phyloP scores from a whole-genome alignment of 2,797 vertebrate species.

The Halcyon badia region DNA sequence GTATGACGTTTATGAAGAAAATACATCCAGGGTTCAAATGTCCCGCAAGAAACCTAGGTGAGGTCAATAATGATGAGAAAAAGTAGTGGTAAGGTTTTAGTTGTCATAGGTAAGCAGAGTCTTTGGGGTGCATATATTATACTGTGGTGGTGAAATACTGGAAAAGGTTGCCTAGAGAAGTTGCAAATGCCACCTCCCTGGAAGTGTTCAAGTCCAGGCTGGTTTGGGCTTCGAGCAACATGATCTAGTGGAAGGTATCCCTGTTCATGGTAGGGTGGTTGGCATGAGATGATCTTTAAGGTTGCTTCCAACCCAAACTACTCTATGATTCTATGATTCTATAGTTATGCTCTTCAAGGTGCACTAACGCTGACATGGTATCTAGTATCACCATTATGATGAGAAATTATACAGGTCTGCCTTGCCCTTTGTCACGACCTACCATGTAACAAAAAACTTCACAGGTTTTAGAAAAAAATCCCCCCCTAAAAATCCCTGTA shows the following conservation, averaged over 20 bases:
- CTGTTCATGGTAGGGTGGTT: no score
- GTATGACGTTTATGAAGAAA: accelerated
- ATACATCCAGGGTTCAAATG: background rate
- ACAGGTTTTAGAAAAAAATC: background rate
- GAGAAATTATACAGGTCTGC: background rate
- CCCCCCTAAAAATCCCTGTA: accelerated
- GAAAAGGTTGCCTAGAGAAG: background rate
- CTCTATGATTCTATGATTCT: background rate
- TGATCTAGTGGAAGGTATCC: no score
- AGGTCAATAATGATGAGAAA: background rate
- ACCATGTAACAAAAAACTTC: background rate
- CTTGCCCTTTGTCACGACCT: background rate
- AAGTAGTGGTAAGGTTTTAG: background rate
- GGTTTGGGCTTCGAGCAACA: background rate
- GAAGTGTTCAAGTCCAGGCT: background rate
- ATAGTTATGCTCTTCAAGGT: background rate
- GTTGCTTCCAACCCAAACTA: background rate
- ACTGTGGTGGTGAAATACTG: background rate
- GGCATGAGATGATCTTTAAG: no score
- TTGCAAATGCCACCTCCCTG: background rate
- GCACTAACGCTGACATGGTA: background rate
- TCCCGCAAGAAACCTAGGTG: background rate
- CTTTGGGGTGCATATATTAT: background rate
- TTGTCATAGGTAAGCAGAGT: background rate
- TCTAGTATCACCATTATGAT: background rate